Base-by-base conservation (phyloP, 2,113 vertebrate species). In the mouse (Mus musculus) region DNA sequence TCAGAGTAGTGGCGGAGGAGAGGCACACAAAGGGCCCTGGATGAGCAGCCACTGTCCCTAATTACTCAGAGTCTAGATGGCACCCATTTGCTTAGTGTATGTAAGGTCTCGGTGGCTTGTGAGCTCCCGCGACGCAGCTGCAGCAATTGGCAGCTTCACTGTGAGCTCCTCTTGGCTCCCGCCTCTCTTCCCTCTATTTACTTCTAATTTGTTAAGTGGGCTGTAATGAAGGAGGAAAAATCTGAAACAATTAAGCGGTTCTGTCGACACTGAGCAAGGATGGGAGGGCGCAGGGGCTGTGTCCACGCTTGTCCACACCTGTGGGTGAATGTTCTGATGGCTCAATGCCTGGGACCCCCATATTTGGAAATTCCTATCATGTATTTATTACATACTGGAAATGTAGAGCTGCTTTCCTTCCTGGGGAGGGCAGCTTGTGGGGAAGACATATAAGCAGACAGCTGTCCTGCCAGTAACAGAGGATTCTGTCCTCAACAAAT, bases 181-280 rank as follows among this genome's bases (percentile, higher is more conserved):
- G 75, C 71, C 0, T 0, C 30, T 56, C 86, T n/a, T 81, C 86
- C 73, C 65, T 73, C 69, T 42, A 0, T 84, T 84, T 95, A 95
- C 96, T 98, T 94, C 88, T 98, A 98, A 97, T 97, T 97, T 98
- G 94, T 98, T 97, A 93, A 92, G 77, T 0, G 7, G 81, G 90
- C 88, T 95, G 85, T 97, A 98, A 98, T 98, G 97, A 98, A 98
- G 97, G 94, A 96, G 95, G 94, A 96, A 97, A 97, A 97, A 96
- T 96, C 97, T 89, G 42, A 90, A 94, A 96, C 92, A 97, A 93
- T 96, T 85, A 98, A 98, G 94, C 91, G 16, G 92, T 98, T 96
- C 94, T 89, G 90, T 94, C 97, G 97, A 88, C 86, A 93, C 94
- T 46, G 88, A 96, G 81, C 73, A 69, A 65, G 52, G 82, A 13